Percentiles rank a stretch among this genome's conserved stretches.
phyloP scores from a whole-genome alignment of 2,888 invertebrate genomes.

The Pristionchus maxplancki region DNA sequence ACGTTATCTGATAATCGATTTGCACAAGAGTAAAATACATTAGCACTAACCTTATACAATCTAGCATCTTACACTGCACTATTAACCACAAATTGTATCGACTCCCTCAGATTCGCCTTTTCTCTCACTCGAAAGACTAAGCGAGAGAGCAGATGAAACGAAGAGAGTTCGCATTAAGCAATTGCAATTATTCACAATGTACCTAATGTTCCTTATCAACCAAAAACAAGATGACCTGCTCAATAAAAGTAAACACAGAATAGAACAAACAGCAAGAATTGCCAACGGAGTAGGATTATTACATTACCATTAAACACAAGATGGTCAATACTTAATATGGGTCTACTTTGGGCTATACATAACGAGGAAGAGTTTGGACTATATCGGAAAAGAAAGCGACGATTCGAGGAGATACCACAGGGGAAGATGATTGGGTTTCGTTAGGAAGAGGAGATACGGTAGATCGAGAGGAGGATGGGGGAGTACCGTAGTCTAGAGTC shows the following conservation, averaged over 20 bases:
- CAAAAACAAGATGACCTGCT: conserved; percentile 16
- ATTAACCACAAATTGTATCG: neutral
- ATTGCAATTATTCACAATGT: neutral
- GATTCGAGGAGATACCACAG: neutral
- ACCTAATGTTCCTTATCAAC: conserved; percentile 29
- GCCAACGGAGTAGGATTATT: neutral
- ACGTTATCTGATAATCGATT: neutral
- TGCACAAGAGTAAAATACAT: neutral
- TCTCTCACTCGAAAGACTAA: neutral
- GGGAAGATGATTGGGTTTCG: neutral
- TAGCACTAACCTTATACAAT: conserved; percentile 4
- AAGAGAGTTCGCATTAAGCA: neutral
- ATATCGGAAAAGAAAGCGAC: conserved; percentile 24
- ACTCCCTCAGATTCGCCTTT: neutral
- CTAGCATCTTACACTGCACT: conserved; percentile 8
- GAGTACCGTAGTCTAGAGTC: conserved; percentile 37
- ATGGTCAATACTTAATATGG: neutral
- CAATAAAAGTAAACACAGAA: neutral
- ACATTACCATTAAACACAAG: neutral
- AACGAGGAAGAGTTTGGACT: conserved; percentile 3
- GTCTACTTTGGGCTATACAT: conserved; percentile 6
- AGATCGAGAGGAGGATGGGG: neutral
- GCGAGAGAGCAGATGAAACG: neutral
- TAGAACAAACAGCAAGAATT: conserved; percentile 8
- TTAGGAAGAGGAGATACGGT: conserved; percentile 1